Evolutionary conservation across 2,113 vertebrate genomes (phyloP), one percentile per base, ranked within the genome.

Genomic region (Ophiodon elongatus): DNA sequence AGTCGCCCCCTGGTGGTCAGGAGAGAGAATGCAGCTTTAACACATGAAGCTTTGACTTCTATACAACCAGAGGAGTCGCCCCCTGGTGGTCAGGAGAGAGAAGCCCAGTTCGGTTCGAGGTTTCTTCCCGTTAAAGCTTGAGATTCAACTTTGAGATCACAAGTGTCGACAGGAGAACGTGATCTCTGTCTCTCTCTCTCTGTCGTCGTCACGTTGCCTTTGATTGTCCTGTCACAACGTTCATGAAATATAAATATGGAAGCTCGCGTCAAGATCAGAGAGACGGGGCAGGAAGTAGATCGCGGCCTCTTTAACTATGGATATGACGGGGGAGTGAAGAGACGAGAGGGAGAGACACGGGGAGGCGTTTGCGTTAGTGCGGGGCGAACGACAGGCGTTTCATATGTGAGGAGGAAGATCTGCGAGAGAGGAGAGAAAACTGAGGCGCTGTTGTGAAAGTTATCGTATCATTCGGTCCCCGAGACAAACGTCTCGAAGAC

Each of bases 161-260:
- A 13, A 19, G 59, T 37, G 43, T 7, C 27, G 79, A 54, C 0
- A 21, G 59, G 59, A 54, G 73, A 62, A 29, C 64, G 47, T 8
- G 39, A 45, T 52, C 50, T 68, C 31, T 5, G 29, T 64, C 23
- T 52, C 39, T 52, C 50, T 68, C 31, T 5, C n/a, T 64, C 23
- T 52, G 23, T 0, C n/a, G 45, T 83, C 59, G 67, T 41, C 75
- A 67, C 33, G 14, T 47, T 19, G 23, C 41, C 73, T 88, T 79
- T 83, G 54, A 79, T 69, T 59, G 64, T 69, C 62, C 54, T 33
- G 60, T 80, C 82, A 50, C 27, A 8, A 33, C 8, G 3, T 45
- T 85, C 37, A 60, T 93, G 68, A 85, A 70, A 80, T 79, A 86
- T 83, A 67, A 71, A 87, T 67, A 10, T 41, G 62, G 23, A 60